Evolutionary conservation across 2,888 invertebrate genomes (phyloP), one percentile per base, ranked within the genome.

Genomic region (Pyrrhia umbra): DNA sequence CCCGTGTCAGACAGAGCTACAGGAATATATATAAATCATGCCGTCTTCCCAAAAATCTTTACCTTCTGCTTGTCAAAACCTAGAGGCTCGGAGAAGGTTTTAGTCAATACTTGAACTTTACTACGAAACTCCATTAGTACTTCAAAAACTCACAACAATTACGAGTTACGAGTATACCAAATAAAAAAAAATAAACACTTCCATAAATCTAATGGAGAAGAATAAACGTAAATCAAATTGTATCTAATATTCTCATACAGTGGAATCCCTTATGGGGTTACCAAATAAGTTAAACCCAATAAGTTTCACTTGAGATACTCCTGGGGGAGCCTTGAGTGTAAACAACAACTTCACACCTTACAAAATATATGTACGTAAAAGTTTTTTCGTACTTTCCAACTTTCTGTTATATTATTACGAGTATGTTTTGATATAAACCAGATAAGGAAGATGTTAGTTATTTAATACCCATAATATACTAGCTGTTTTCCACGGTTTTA

Each of bases 221-320:
- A 75, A 78, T 62, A 73, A 69, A 63, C 55, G 30, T 70, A 78
- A 77, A 76, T 68, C 73, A 78, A 55, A 73, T 73, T 78, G 66
- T 73, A 52, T 68, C 40, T 63, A 73, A 77, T 77, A 78, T 79
- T 79, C 77, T 68, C 72, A 76, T 76, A 68, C 58, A 65, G 56
- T 61, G 40, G 61, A 63, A 59, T 60, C 79, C 75, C 80, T 49
- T 50, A 78, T 58, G 58, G 77, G 82, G 83, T 88, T 90, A 89
- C 90, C 88, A 87, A 89, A 90, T 90, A 91, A 91, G 88, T 90
- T 89, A 85, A 87, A 88, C 88, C 87, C 88, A 85, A 90, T 89
- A 90, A 91, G 89, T 90, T 90, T 84, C 85, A 77, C 79, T 74
- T 78, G 83, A 87, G 84, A 79, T 74, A 66, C 68, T 68, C 79